phyloP scores from a whole-genome alignment of 2,113 vertebrate genomes.

The Catagonus wagneri region DNA sequence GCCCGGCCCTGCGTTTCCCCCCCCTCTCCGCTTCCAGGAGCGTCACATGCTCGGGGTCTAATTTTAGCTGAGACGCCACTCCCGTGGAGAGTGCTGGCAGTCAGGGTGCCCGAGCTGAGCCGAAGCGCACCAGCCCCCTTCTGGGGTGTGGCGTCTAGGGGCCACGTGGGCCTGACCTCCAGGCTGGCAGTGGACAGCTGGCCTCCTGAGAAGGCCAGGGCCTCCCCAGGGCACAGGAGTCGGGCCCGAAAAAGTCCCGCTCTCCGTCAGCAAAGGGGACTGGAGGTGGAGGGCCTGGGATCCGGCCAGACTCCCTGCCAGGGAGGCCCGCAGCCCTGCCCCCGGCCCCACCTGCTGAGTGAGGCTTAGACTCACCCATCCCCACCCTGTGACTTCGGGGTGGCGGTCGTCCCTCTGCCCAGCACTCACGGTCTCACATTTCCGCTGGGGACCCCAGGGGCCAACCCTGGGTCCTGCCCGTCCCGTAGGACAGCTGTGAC shows the following conservation, averaged over 20 bases:
- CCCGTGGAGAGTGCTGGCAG: background rate
- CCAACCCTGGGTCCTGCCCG: too few relatives aligned
- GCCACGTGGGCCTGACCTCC: background rate
- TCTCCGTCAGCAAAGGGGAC: background rate
- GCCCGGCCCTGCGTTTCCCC: background rate
- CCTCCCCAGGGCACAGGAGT: background rate
- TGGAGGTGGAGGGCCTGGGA: background rate
- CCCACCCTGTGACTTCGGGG: too few relatives aligned
- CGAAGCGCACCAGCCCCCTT: background rate
- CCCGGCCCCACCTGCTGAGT: too few relatives aligned
- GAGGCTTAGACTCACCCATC: too few relatives aligned
- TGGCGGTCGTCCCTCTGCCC: too few relatives aligned
- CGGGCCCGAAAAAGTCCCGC: background rate
- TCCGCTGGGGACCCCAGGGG: too few relatives aligned
- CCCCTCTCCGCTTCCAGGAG: too few relatives aligned
- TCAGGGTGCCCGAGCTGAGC: background rate
- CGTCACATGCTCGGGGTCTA: too few relatives aligned
- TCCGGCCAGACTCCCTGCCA: too few relatives aligned
- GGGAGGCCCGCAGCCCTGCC: too few relatives aligned
- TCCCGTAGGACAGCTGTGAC: too few relatives aligned
- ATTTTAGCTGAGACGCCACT: slow-evolving; percentile 66
- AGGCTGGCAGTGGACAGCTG: background rate
- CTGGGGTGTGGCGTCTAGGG: accelerated
- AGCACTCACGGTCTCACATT: too few relatives aligned
- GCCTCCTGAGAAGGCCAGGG: background rate